Conservation (phyloP, 2,797 vertebrate species). For the Megalops cyprinoides region DNA sequence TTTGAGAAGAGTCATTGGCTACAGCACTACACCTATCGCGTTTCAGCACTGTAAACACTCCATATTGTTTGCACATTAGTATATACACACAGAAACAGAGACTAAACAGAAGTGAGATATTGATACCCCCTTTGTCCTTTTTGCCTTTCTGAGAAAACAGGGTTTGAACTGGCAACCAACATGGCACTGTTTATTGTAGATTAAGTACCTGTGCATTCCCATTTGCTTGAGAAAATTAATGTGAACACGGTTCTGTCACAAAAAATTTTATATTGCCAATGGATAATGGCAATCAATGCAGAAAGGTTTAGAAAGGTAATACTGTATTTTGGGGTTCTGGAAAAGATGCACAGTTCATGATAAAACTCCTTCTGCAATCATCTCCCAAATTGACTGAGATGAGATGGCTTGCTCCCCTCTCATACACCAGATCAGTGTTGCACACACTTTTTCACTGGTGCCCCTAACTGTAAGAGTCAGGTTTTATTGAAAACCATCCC, state of each 20-base stretch:
- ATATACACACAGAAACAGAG: background rate
- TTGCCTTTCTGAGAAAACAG: background rate
- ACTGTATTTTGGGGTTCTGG: too few relatives aligned
- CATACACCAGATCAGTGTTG: constrained; percentile 49
- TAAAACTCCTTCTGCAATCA: background rate
- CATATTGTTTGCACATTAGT: background rate
- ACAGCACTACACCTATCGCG: background rate
- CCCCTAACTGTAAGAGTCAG: too few relatives aligned
- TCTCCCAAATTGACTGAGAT: background rate
- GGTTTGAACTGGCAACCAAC: background rate
- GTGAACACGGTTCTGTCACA: too few relatives aligned
- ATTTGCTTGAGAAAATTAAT: too few relatives aligned
- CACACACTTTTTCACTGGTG: too few relatives aligned
- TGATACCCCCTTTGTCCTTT: background rate
- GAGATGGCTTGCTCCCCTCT: background rate
- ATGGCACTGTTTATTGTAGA: background rate
- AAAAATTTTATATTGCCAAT: background rate
- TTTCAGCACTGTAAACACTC: background rate
- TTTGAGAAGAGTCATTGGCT: too few relatives aligned
- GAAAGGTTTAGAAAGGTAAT: too few relatives aligned
- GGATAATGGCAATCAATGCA: background rate
- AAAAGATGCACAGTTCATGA: background rate
- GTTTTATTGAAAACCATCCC: too few relatives aligned
- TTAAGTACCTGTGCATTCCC: background rate
- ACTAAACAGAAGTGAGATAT: background rate